Conservation (phyloP, 2,888 invertebrate genomes). For the Petrolisthes manimaculis region DNA sequence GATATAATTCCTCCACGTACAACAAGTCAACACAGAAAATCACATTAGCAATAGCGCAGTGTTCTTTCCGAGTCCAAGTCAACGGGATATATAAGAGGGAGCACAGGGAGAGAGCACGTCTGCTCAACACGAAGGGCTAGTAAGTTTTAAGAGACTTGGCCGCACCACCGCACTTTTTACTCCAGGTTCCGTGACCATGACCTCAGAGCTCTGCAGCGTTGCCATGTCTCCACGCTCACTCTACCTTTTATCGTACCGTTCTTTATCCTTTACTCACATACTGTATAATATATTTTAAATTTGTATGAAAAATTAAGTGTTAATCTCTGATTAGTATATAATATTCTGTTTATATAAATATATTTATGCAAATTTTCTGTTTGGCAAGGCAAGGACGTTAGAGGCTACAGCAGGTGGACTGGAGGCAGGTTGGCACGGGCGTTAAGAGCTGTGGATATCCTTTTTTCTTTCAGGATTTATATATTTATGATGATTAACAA, state of each 20-base stretch:
- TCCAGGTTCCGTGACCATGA: conserved; percentile 59
- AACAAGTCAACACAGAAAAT: not conserved
- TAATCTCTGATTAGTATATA: not conserved
- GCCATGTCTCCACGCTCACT: conserved; percentile 31
- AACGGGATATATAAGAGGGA: not conserved
- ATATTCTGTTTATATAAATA: not conserved
- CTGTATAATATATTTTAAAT: too few relatives aligned
- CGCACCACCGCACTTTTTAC: conserved; percentile 55
- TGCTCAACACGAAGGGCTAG: conserved; percentile 47
- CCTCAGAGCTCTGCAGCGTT: conserved; percentile 53
- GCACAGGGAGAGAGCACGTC: conserved; percentile 25
- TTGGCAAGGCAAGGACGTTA: conserved; percentile 61
- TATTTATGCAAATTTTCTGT: conserved; percentile 39
- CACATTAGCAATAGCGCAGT: not conserved
- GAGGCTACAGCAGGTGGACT: conserved; percentile 61
- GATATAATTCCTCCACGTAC: conserved; percentile 2
- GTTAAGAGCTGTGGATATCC: conserved; percentile 23
- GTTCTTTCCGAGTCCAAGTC: not conserved
- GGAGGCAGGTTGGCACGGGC: conserved; percentile 48
- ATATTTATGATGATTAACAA: not conserved
- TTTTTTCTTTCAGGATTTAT: not conserved
- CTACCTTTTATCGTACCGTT: not conserved
- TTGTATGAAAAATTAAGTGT: too few relatives aligned
- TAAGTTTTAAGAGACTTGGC: conserved; percentile 60
- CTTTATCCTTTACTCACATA: not conserved